Conservation (phyloP, 2,113 vertebrate species). For the Sapajus apella region DNA sequence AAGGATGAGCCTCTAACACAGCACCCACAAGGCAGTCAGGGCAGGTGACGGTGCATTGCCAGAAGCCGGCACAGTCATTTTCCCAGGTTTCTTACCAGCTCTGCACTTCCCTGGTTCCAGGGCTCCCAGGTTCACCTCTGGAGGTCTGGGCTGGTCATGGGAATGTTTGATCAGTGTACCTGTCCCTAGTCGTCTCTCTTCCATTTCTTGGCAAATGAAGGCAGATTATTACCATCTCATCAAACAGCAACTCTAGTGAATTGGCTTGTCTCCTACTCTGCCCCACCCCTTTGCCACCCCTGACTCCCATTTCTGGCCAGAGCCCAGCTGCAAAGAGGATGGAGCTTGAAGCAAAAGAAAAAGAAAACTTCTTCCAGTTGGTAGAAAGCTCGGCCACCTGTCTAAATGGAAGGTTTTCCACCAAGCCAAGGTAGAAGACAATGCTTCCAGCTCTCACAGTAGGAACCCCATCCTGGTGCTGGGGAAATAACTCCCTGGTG, state of each 20-base stretch:
- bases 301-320: too few relatives aligned
- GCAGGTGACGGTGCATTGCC: fast-evolving
- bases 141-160: neutral
- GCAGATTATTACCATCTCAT: slow-evolving; percentile 37
- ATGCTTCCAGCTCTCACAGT: neutral
- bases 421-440: neutral
- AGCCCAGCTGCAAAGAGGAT: neutral
- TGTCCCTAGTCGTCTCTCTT: neutral
- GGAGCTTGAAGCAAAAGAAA: neutral
- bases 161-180: neutral
- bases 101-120: neutral
- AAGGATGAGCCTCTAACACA: too few relatives aligned
- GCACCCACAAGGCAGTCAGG: neutral
- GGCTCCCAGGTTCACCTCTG: neutral
- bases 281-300: neutral
- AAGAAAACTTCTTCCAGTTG: neutral
- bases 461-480: neutral
- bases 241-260: slow-evolving; percentile 22
- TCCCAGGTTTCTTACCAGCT: neutral
- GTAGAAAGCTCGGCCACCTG: neutral
- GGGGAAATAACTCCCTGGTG: neutral
- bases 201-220: slow-evolving; percentile 45
- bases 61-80: neutral
- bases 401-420: neutral
- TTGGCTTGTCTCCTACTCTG: neutral